Conservation (phyloP, 64 coral and sea anemone species). For the Cladopsammia gracilis region DNA sequence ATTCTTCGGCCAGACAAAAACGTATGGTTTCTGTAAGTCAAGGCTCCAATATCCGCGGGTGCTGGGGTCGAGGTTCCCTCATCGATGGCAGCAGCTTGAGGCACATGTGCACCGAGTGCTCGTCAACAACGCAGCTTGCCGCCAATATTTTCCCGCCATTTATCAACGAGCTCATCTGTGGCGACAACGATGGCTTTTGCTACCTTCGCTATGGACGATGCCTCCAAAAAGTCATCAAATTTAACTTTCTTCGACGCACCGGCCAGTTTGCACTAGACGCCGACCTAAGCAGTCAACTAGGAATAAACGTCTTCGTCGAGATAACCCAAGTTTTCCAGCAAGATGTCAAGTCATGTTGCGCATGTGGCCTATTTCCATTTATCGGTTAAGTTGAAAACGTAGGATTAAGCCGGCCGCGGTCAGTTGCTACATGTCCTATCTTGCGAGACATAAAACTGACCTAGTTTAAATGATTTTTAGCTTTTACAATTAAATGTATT, state of each 20-base stretch:
- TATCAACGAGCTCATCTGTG: slow-evolving; percentile 22
- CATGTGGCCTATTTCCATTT: too few relatives aligned
- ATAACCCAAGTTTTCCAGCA: too few relatives aligned
- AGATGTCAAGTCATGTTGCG: not conserved
- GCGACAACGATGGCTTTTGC: not conserved
- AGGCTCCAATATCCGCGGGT: not conserved
- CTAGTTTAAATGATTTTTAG: too few relatives aligned
- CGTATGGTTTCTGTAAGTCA: not conserved
- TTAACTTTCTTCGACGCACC: not conserved
- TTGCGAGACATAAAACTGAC: too few relatives aligned
- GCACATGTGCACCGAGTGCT: slow-evolving; percentile 30
- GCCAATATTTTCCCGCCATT: not conserved
- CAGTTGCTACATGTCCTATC: too few relatives aligned
- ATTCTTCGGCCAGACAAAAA: not conserved
- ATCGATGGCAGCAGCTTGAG: not conserved
- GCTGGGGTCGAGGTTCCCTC: not conserved
- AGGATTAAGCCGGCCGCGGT: too few relatives aligned
- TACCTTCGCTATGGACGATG: not conserved
- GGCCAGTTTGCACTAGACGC: not conserved
- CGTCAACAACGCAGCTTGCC: not conserved
- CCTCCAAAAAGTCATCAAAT: not conserved
- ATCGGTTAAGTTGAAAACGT: too few relatives aligned
- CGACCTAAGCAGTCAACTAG: not conserved
- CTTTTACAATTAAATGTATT: too few relatives aligned
- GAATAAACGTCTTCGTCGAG: too few relatives aligned